phyloP scores from a whole-genome alignment of 2,797 vertebrate species.

The Enoplosus armatus region DNA sequence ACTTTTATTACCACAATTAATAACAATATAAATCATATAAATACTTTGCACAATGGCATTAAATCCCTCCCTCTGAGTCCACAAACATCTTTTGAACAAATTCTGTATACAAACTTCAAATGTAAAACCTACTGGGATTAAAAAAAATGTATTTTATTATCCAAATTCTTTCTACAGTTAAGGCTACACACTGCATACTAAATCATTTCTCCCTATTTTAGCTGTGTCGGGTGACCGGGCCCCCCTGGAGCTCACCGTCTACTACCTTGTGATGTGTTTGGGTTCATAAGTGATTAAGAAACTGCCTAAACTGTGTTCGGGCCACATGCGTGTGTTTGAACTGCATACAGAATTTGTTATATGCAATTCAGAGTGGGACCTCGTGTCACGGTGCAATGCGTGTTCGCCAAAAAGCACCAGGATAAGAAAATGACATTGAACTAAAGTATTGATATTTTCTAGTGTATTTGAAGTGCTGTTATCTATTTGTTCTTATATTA shows the following conservation, averaged over 20 bases:
- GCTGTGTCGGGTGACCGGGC: no score
- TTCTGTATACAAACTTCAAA: neutral
- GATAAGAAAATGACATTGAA: neutral
- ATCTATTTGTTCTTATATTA: neutral
- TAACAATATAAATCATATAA: no score
- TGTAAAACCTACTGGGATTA: neutral
- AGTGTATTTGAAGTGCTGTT: neutral
- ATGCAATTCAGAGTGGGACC: neutral
- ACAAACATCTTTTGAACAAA: neutral
- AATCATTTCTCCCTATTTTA: no score
- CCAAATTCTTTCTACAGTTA: neutral
- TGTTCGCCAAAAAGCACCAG: neutral
- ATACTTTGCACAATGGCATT: no score
- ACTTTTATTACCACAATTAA: no score
- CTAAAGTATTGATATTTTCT: neutral
- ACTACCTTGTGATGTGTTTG: no score
- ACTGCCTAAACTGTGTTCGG: no score
- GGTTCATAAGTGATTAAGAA: no score
- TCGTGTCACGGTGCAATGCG: neutral
- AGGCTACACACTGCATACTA: neutral
- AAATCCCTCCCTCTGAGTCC: no score
- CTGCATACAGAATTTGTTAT: neutral
- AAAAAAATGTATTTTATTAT: neutral
- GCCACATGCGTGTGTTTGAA: no score
- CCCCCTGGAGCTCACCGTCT: no score